Conservation (phyloP, 2,797 vertebrate genomes). For the Intellagama lesueurii region DNA sequence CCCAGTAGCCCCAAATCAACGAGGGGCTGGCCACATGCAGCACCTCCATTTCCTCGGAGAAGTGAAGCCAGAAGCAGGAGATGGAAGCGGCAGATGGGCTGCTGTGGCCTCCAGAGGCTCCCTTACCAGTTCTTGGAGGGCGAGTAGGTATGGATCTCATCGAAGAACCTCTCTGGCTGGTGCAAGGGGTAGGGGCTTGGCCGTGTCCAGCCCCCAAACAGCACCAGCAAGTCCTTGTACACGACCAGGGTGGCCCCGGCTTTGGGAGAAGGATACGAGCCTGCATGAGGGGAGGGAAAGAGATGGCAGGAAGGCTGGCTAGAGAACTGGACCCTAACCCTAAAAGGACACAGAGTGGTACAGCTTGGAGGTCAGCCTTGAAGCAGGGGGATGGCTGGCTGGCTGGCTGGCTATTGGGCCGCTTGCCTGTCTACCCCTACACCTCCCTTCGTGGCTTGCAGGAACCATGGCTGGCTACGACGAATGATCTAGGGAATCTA, state of each 20-base stretch:
- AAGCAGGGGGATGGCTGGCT: too few relatives aligned
- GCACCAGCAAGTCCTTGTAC: constrained; percentile 94
- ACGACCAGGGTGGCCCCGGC: constrained; percentile 96
- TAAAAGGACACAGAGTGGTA: too few relatives aligned
- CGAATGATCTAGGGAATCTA: too few relatives aligned
- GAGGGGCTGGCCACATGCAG: rapidly evolving
- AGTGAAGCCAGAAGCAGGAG: too few relatives aligned
- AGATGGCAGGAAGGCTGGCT: too few relatives aligned
- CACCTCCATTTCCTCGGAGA: too few relatives aligned
- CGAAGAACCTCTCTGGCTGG: constrained; percentile 97
- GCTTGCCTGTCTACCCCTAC: not conserved
- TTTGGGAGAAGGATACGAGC: constrained; percentile 98
- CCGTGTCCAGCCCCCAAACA: constrained; percentile 97
- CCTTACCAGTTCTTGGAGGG: constrained; percentile 98
- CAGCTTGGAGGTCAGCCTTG: too few relatives aligned
- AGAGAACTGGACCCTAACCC: too few relatives aligned
- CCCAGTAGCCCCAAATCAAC: too few relatives aligned
- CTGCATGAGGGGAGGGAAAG: constrained; percentile 70
- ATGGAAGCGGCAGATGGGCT: not conserved
- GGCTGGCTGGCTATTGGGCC: not conserved
- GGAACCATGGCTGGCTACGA: not conserved
- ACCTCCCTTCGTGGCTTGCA: not conserved
- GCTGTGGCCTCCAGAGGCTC: not conserved
- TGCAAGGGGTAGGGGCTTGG: constrained; percentile 98
- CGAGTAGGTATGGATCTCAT: constrained; percentile 98